phyloP scores from a whole-genome alignment of 1,140 invertebrate species.

The Tetramorium parvispinum region DNA sequence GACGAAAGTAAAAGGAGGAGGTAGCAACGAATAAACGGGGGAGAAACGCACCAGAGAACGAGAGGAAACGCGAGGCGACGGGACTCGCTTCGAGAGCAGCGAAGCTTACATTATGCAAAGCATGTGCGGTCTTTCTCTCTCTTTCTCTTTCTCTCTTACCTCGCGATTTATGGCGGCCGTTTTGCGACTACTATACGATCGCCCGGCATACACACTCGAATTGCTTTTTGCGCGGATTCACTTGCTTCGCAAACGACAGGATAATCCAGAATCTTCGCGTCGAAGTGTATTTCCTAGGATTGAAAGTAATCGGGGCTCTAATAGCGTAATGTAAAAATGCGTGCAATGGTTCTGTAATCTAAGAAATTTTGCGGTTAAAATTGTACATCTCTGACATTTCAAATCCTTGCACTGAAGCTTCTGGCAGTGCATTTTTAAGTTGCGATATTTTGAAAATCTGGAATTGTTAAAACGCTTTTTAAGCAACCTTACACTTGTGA shows the following conservation, averaged over 20 bases:
- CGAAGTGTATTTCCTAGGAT: slow-evolving; percentile 48
- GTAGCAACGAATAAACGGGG: slow-evolving; percentile 28
- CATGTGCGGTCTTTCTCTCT: slow-evolving; percentile 75
- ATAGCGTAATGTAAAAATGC: slow-evolving; percentile 23
- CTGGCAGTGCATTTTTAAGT: background rate
- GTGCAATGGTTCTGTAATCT: background rate
- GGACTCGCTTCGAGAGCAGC: slow-evolving; percentile 68
- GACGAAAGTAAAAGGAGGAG: slow-evolving; percentile 47
- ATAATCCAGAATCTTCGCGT: slow-evolving; percentile 55
- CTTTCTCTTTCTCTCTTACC: slow-evolving; percentile 63
- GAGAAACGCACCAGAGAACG: slow-evolving; percentile 57
- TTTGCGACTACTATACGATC: slow-evolving; percentile 77
- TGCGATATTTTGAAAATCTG: background rate
- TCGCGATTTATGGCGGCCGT: slow-evolving; percentile 83
- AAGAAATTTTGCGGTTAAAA: background rate
- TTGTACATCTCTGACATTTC: background rate
- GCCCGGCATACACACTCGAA: slow-evolving; percentile 51
- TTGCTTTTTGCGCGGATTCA: slow-evolving; percentile 70
- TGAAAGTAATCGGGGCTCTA: slow-evolving; percentile 58
- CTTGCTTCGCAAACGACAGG: slow-evolving; percentile 52
- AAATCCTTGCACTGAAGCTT: background rate
- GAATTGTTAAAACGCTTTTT: background rate
- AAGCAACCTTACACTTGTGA: background rate
- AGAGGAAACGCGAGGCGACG: slow-evolving; percentile 74
- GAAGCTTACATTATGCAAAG: slow-evolving; percentile 85